phyloP scores from a whole-genome alignment of 2,797 vertebrate genomes.

The Capromys pilorides region DNA sequence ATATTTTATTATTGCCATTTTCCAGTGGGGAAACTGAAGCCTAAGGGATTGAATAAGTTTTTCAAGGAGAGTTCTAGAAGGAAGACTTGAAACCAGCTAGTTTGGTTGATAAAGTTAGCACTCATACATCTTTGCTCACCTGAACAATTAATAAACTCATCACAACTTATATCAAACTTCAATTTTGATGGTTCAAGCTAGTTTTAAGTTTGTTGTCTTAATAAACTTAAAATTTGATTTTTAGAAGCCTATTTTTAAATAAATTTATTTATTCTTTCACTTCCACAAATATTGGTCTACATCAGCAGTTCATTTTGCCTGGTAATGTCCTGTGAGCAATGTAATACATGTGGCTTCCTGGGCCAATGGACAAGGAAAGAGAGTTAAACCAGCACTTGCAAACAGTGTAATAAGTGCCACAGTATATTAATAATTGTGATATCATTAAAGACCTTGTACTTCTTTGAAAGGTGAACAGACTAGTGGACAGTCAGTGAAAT shows the following conservation, averaged over 20 bases:
- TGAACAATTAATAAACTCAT: background rate
- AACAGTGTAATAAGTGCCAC: background rate
- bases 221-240: background rate
- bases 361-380: background rate
- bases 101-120: background rate
- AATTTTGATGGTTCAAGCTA: background rate
- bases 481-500: background rate
- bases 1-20: background rate
- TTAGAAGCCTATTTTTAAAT: background rate
- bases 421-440: background rate
- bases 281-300: background rate
- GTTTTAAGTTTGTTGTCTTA: background rate
- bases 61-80: background rate
- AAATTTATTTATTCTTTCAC: background rate
- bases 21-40: background rate
- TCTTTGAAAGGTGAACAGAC: background rate
- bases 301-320: background rate
- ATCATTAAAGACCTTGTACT: background rate
- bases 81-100: background rate
- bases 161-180: background rate
- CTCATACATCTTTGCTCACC: background rate
- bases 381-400: background rate
- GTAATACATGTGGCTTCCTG: rapidly evolving
- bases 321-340: background rate
- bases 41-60: background rate